Evolutionary conservation across 2,113 vertebrate genomes (phyloP).

Genomic region (Semnopithecus entellus): DNA sequence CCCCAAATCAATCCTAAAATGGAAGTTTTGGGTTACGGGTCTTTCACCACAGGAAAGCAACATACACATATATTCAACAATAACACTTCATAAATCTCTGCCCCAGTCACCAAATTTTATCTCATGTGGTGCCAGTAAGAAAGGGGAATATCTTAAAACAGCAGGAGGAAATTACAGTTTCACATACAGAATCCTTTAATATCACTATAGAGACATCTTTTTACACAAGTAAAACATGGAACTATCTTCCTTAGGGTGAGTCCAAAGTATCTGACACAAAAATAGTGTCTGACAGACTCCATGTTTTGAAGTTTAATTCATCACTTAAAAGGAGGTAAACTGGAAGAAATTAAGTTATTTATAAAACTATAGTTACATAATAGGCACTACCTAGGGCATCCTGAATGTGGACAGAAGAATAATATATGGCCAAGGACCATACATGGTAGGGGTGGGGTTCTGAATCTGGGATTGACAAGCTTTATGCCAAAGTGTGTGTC

Average conservation of each 20-base stretch:
- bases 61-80: not conserved
- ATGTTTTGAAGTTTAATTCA: not conserved
- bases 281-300: not conserved
- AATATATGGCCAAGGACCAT: not conserved
- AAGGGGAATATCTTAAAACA: slow-evolving; percentile 40
- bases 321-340: not conserved
- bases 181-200: not conserved
- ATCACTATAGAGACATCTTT: not conserved
- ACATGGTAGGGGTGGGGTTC: not conserved
- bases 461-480: not conserved
- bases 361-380: not conserved
- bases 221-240: not conserved
- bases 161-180: slow-evolving; percentile 50
- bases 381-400: not conserved
- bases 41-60: slow-evolving; percentile 56
- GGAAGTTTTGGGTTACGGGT: slow-evolving; percentile 18
- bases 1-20: not conserved
- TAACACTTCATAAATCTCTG: slow-evolving; percentile 56
- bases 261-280: not conserved
- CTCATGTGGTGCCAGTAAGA: slow-evolving; percentile 49
- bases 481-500: not conserved
- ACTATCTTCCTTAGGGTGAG: not conserved
- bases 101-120: slow-evolving; percentile 23
- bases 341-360: not conserved
- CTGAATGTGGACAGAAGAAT: not conserved